Conservation (phyloP, 2,113 vertebrate species). For the Alethe castanea region DNA sequence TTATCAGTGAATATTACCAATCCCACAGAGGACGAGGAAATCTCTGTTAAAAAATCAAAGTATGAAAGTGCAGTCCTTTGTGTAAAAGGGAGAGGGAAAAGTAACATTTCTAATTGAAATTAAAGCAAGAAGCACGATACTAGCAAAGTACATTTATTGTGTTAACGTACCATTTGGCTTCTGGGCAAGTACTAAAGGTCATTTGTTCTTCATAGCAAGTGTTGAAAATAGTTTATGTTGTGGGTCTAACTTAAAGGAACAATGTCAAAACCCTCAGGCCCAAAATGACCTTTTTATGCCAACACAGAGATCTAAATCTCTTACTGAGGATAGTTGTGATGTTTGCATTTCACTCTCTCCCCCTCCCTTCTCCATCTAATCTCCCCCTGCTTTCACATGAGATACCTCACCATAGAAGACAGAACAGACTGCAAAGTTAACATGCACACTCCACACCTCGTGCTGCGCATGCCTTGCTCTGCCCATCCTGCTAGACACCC, state of each 20-base stretch:
- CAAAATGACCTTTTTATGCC: slow-evolving; percentile 74
- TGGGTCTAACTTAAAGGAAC: slow-evolving; percentile 81
- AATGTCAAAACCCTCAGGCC: slow-evolving; percentile 75
- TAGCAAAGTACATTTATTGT: slow-evolving; percentile 70
- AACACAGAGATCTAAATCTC: slow-evolving; percentile 70
- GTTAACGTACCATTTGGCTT: slow-evolving; percentile 75
- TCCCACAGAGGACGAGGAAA: not conserved
- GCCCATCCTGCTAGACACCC: not conserved
- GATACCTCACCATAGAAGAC: slow-evolving; percentile 17
- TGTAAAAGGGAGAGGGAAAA: not conserved
- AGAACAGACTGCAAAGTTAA: not conserved
- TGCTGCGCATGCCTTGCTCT: not conserved
- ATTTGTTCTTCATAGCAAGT: slow-evolving; percentile 80
- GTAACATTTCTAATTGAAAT: slow-evolving; percentile 57
- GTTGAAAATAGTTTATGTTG: slow-evolving; percentile 80
- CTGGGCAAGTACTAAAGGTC: slow-evolving; percentile 82
- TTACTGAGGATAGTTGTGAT: slow-evolving; percentile 60
- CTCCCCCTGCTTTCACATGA: not conserved
- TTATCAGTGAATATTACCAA: slow-evolving; percentile 14
- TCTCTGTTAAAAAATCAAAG: not conserved
- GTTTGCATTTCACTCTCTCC: slow-evolving; percentile 46
- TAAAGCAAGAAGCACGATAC: slow-evolving; percentile 48
- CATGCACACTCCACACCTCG: not conserved
- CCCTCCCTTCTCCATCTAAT: not conserved
- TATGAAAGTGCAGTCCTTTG: not conserved